Base-by-base conservation (phyloP, 2,113 vertebrate genomes). In the Tamias sibiricus region DNA sequence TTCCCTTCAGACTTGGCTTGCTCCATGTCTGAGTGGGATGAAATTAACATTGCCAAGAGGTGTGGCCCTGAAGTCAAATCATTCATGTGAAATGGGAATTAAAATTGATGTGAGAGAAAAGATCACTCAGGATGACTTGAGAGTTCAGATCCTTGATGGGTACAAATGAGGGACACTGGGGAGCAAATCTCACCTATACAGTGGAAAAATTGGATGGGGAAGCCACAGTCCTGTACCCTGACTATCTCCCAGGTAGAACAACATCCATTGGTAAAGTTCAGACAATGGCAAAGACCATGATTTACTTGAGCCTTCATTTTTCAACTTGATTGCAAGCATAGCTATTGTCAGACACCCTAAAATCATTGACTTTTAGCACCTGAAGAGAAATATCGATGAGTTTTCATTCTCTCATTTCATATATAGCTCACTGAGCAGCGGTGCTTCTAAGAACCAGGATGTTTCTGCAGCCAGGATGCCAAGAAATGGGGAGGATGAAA, bases 1-100 rank as follows among this genome's bases (percentile, higher is more conserved):
- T 95, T 71, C 87, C 84, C 96, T 96, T 98, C 94, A 95, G 77
- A 94, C 54, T 77, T 97, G 87, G 0, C 12, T 97, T 68, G 83
- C 32, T 14, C 6, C 30, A 0, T 76, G 91, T 82, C 72, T 92
- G 84, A n/a, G 13, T 81, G 77, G 52, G 89, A 96, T 96, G 80
- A 87, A 80, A 83, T 96, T 92, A 98, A 93, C 95, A 80, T 88
- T 62, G 80, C 77, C 54, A 44, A 80, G 96, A 96, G 86, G 64
- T 93, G 79, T 97, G 87, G 95, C 93, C 89, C 28, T 97, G 84
- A 86, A 81, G 35, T 93, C 79, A 88, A 57, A 59, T 92, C 71
- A 44, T 74, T 86, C 74, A 22, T 96, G n/a, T 52, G 75, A 76
- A 92, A 84, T 42, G 20, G 16, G 28, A 77, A 82, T 94, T 74